Conservation (phyloP, 2,113 vertebrate genomes). For the Dicaeum eximium region DNA sequence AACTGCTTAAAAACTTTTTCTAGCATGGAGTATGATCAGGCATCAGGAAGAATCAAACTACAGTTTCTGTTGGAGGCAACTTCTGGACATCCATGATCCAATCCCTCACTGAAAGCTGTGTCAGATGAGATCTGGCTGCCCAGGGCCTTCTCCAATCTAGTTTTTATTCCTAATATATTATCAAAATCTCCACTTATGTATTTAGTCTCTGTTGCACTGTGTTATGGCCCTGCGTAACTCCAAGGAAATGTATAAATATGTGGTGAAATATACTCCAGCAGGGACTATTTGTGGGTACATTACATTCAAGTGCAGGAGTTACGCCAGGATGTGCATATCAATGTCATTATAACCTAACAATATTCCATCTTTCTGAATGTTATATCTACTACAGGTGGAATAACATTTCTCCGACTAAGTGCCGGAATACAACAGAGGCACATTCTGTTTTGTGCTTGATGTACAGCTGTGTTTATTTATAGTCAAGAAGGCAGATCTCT, state of each 20-base stretch:
- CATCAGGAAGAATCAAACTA: background rate
- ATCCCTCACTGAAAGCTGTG: background rate
- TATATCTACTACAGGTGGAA: background rate
- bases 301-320: background rate
- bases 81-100: background rate
- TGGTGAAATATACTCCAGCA: background rate
- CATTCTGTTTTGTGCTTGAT: background rate
- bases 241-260: background rate
- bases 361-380: background rate
- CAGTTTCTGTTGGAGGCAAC: background rate
- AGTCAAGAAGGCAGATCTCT: background rate
- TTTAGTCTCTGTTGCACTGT: background rate
- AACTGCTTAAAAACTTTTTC: background rate
- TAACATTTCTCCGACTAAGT: background rate
- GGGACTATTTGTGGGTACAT: no score
- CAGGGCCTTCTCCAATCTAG: background rate
- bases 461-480: background rate
- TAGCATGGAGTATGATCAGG: background rate
- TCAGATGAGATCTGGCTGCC: background rate
- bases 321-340: background rate
- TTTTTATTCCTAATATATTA: background rate
- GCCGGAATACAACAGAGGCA: background rate
- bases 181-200: background rate
- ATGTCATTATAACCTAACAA: background rate
- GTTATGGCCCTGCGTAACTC: fast-evolving